phyloP scores from a whole-genome alignment of 2,113 vertebrate genomes.

The Spheniscus mendiculus region DNA sequence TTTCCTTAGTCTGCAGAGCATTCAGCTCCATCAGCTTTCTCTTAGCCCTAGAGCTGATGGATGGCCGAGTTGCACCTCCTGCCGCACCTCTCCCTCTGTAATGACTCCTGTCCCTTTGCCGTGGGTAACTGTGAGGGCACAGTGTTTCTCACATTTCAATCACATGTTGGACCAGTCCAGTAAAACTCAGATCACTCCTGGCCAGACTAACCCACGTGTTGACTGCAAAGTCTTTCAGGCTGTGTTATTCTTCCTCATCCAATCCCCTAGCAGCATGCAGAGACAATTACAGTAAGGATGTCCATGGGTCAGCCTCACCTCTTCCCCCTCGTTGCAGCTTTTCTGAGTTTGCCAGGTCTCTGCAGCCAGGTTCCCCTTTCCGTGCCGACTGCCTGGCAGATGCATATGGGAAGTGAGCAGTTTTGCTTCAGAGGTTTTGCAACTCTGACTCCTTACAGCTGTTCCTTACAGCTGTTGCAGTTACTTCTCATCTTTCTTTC shows the following conservation, averaged over 20 bases:
- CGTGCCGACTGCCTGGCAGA: background rate
- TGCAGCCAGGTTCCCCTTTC: conserved; percentile 30
- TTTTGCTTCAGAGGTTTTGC: conserved; percentile 25
- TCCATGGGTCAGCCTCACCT: background rate
- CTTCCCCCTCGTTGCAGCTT: background rate
- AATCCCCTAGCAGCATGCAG: background rate
- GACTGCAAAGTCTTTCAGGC: background rate
- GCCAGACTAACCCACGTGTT: background rate
- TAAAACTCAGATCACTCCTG: background rate
- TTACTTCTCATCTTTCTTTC: background rate
- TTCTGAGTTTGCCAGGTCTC: background rate
- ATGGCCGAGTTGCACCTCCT: background rate
- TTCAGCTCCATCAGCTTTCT: background rate
- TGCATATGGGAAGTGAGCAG: background rate
- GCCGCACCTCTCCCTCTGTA: background rate
- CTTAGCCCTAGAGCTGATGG: background rate
- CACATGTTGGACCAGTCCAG: rapidly evolving
- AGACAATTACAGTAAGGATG: background rate
- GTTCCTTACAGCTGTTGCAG: background rate
- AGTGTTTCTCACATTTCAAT: background rate
- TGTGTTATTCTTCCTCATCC: background rate
- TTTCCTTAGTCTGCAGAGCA: background rate
- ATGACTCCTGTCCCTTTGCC: background rate
- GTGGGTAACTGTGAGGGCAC: background rate
- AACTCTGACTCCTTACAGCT: background rate